A percentile compares a stretch with the other conserved stretches of the same genome.
These are phyloP conservation scores for Clusia tigrina DNA, from an alignment of 2,888 invertebrate genomes.

Conservation along the genomic window DNA sequence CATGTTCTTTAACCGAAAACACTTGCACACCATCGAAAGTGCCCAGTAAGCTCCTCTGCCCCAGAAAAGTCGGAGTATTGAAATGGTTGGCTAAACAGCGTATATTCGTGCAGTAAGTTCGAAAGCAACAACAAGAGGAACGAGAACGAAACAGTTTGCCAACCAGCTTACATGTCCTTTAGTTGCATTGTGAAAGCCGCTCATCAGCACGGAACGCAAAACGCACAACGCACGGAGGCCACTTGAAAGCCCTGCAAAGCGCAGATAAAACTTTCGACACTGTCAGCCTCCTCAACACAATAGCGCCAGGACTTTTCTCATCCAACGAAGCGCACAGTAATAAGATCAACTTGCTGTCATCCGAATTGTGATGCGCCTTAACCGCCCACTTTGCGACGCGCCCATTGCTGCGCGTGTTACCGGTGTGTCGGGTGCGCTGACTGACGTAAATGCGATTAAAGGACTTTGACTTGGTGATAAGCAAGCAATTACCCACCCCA, in stretches of 20 bases:
- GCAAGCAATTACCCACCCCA: conserved; percentile 47
- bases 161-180: conserved; percentile 8
- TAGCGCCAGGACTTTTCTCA: conserved; percentile 52
- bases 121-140: neutral
- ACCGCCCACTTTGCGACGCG: conserved; percentile 17
- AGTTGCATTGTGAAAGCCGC: neutral
- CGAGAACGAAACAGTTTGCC: too few relatives aligned
- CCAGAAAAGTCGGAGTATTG: neutral
- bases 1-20: conserved; percentile 30
- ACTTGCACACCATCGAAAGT: conserved; percentile 13
- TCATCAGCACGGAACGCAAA: neutral
- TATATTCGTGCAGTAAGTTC: neutral
- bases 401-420: conserved; percentile 33
- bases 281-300: conserved; percentile 29
- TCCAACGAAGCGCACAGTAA: conserved; percentile 55
- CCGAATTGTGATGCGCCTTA: too few relatives aligned
- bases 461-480: conserved; percentile 37
- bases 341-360: conserved; percentile 52
- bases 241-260: conserved; percentile 28
- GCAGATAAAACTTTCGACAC: conserved; percentile 23
- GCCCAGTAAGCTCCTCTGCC: neutral
- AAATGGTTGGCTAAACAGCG: neutral
- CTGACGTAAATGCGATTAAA: conserved; percentile 47
- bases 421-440: conserved; percentile 22
- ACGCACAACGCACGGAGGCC: neutral